Evolutionary conservation across 2,113 vertebrate genomes (phyloP), one percentile per base, ranked within the genome.

Genomic region (Dipodomys stephensi): DNA sequence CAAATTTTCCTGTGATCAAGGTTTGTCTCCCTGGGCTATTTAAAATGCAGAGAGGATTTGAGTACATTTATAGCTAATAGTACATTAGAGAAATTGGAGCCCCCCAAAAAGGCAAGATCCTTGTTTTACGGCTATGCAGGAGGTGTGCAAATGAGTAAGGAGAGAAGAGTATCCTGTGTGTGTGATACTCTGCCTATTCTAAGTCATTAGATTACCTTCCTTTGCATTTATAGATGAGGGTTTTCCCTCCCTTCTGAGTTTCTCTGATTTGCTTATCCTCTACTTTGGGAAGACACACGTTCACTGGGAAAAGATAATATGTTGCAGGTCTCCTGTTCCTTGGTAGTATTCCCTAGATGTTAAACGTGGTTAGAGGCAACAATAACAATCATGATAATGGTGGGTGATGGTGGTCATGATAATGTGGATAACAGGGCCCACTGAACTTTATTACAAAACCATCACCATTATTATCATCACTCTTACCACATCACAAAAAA

Each of bases 231-330:
- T 6, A 44, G 62, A 32, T 46, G 35, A 85, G 67, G 30, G 64
- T 49, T 85, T 65, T 49, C 25, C 57, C 23, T 73, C 77, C 83
- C 73, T 69, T n/a, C 72, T 69, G 67, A 46, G 62, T 88, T 96
- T 46, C 77, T 82, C 16, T 32, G 87, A 62, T 60, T 93, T 89
- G 64, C 76, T 91, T 92, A 80, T 84, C 64, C 74, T 19, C 0
- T 49, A 49, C 60, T 91, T 96, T 95, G 89, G 77, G 87, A 94
- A 96, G 87, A 82, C 78, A 23, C 32, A 49, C 44, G 74, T 92
- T 89, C 65, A 49, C 5, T 91, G 19, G 81, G 87, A 90, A 89
- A 77, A 35, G 49, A 91, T 92, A 60, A 65, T 32, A 44, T 39
- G 53, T 88, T 93, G 89, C 44, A 19, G 39, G n/a, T 67, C 27